Evolutionary conservation across 2,888 invertebrate genomes (phyloP).

Genomic region (Ectemnius continuus): DNA sequence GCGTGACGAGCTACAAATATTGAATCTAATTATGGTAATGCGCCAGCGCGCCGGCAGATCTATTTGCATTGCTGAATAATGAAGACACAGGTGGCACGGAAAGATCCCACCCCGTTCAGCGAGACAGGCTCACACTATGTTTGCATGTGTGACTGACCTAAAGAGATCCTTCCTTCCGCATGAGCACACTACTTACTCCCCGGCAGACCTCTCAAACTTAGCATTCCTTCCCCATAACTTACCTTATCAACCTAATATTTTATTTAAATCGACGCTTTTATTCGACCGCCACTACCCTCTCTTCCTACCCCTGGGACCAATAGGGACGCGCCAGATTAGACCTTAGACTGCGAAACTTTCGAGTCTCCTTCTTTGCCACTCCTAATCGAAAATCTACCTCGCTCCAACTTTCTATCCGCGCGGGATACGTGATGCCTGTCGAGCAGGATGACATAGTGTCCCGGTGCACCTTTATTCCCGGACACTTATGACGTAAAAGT

Average conservation of each 20-base stretch:
- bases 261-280: too few species aligned
- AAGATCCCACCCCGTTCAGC: slow-evolving; percentile 59
- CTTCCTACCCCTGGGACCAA: background rate
- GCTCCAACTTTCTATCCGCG: slow-evolving; percentile 31
- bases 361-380: slow-evolving; percentile 5
- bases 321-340: background rate
- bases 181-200: slow-evolving; percentile 2
- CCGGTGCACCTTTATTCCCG: slow-evolving; percentile 5
- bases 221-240: too few species aligned
- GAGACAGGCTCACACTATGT: slow-evolving; percentile 22
- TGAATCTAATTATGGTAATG: slow-evolving; percentile 75
- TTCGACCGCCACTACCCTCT: too few species aligned
- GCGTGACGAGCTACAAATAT: slow-evolving; percentile 74
- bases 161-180: slow-evolving; percentile 36
- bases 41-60: slow-evolving; percentile 58
- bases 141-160: slow-evolving; percentile 63
- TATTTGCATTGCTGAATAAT: slow-evolving; percentile 72
- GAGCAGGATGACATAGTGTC: slow-evolving; percentile 34
- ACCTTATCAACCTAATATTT: too few species aligned
- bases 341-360: background rate
- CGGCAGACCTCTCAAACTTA: background rate
- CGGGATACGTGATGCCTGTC: slow-evolving; percentile 11
- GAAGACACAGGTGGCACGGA: slow-evolving; percentile 70
- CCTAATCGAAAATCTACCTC: slow-evolving; percentile 47
- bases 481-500: background rate